Evolutionary conservation across 2,797 vertebrate genomes (phyloP), one percentile per base, ranked within the genome.

Genomic region (Pteronotus mesoamericanus): DNA sequence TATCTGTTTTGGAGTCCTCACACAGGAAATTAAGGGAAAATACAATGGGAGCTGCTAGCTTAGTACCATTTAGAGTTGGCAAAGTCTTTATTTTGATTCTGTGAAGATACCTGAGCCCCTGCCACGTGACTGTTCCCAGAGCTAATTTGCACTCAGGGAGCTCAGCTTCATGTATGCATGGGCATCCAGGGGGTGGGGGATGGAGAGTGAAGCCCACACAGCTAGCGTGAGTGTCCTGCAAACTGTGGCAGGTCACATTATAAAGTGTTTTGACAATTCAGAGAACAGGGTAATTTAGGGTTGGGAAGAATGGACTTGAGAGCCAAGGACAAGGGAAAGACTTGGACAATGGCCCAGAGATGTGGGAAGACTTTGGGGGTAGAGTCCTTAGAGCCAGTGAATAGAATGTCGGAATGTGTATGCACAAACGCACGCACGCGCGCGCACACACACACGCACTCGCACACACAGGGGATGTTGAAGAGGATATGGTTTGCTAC

Each of bases 331-430:
- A 53, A 24, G 26, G 55, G 42, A 86, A 75, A 89, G 39, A 66
- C 77, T 59, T 89, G 85, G 77, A 94, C 64, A 82, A 29, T 82
- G 32, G 51, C 61, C 72, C 57, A 53, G 87, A 79, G 21, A 84
- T 59, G 44, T 51, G 71, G 71, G 51, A 89, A 80, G 64, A 71
- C 61, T 42, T 44, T 39, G n/a, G n/a, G 83, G 87, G 32, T 72
- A 37, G 59, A 46, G 68, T 71, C 55, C 86, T 83, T 68, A 39
- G 32, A 74, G 51, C 26, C 48, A 57, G 46, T 83, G 59, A 59
- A 85, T 34, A 61, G 24, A 72, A 53, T 9, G 57, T n/a, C 42
- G 86, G 9, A 34, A 24, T 24, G 9, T 48, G 19, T 42, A 15
- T 42, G 11, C 26, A n/a, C n/a, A n/a, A n/a, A n/a, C n/a, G n/a